Evolutionary conservation across 2,113 vertebrate genomes (phyloP).

Genomic region (Polyodon spathula): DNA sequence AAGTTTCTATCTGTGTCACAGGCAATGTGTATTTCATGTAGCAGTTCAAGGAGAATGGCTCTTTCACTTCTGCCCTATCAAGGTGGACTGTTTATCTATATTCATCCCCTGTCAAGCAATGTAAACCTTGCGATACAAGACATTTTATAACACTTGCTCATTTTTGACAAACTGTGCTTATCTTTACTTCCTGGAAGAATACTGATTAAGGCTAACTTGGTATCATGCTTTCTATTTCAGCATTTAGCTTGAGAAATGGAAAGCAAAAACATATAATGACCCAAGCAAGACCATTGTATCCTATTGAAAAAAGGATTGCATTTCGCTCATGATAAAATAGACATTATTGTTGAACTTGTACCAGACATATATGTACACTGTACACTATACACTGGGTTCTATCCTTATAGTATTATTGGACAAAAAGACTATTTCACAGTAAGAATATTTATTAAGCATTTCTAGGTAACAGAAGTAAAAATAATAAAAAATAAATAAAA

Average conservation of each 20-base stretch:
- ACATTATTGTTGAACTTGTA: too few relatives aligned
- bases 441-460: too few relatives aligned
- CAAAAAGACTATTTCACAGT: too few relatives aligned
- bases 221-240: not conserved
- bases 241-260: not conserved
- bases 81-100: slow-evolving; percentile 17
- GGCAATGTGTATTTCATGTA: not conserved
- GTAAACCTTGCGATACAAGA: not conserved
- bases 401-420: too few relatives aligned
- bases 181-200: not conserved
- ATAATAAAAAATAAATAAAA: too few relatives aligned
- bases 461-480: too few relatives aligned
- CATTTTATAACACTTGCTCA: not conserved
- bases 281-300: not conserved
- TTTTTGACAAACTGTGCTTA: not conserved
- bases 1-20: slow-evolving; percentile 6
- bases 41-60: not conserved
- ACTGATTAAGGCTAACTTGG: not conserved
- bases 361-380: too few relatives aligned
- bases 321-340: too few relatives aligned
- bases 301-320: not conserved
- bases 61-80: not conserved
- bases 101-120: not conserved
- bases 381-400: too few relatives aligned
- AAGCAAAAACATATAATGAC: not conserved